These are phyloP conservation scores for Indicator maculatus DNA, from an alignment of 2,113 vertebrate genomes.

Conservation along the genomic window DNA sequence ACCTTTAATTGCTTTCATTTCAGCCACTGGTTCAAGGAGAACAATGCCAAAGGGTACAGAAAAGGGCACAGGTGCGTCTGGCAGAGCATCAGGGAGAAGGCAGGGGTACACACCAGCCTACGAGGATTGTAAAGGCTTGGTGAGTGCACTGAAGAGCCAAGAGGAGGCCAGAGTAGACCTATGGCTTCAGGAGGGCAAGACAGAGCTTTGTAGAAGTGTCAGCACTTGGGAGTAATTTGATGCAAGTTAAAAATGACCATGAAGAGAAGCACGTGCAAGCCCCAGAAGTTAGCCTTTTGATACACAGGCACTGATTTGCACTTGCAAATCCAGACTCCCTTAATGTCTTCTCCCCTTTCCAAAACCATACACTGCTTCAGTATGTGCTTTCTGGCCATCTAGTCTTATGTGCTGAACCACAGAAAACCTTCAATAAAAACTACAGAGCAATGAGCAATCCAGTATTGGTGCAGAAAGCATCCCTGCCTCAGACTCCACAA, in stretches of 20 bases:
- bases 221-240: background rate
- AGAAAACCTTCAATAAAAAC: background rate
- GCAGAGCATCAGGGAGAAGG: background rate
- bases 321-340: background rate
- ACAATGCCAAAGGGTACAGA: rapidly evolving
- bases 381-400: background rate
- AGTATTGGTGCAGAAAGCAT: background rate
- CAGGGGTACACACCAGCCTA: no score
- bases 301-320: background rate
- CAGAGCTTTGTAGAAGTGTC: background rate
- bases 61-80: background rate
- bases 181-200: background rate
- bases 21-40: background rate
- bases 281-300: background rate
- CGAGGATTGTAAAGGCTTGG: rapidly evolving
- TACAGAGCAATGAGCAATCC: background rate
- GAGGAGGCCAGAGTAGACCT: background rate
- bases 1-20: background rate
- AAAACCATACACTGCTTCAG: background rate
- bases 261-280: background rate
- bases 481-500: background rate
- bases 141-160: background rate
- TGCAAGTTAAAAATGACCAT: background rate
- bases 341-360: background rate
- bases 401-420: background rate